Evolutionary conservation across 1,140 invertebrate genomes (phyloP), one percentile per base, ranked within the genome.

Genomic region (Carcinoscorpius rotundicauda): DNA sequence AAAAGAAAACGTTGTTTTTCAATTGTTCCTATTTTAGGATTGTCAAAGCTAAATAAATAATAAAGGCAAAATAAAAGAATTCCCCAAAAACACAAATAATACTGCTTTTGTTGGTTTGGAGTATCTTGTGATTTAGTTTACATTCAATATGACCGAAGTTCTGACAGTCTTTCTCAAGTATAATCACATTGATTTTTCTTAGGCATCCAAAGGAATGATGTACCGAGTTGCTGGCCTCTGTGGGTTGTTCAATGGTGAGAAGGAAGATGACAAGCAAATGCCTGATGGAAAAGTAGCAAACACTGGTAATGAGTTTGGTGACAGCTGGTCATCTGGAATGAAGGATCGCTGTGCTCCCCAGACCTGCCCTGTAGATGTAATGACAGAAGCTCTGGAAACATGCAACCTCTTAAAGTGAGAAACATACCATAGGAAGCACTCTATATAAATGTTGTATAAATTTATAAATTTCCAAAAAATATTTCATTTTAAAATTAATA

Each of bases 191-290:
- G 29, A 29, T 29, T 29, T 29, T 29, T 29, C 29, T 29, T 29
- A 78, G 76, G 72, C 78, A 6, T 68, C 80, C 0, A 80, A 81
- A n/a, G 82, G 82, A 68, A 78, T 85, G 52, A 71, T 76, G 51
- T 77, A 80, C 3, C 76, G 81, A 60, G 83, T 91, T 0, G 86
- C 88, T 71, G 89, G 89, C 3, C 72, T 92, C 2, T 92, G 89
- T 71, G 89, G 89, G 4, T 85, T 82, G 64, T 89, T 84, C 72
- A 86, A 88, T 75, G 83, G 83, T 1, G 75, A 82, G 51, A 64
- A 75, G 0, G 68, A 70, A 49, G 86, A 91, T 73, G 89, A 92
- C 72, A 84, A 83, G 60, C 78, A 82, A 8, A 81, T 83, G 66
- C 87, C 88, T 0, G 81, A 85, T 73, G 88, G 87, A 2, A 74